These are phyloP conservation scores for Phalloptychus januarius DNA, from an alignment of 2,797 vertebrate species.

Conservation along the genomic window DNA sequence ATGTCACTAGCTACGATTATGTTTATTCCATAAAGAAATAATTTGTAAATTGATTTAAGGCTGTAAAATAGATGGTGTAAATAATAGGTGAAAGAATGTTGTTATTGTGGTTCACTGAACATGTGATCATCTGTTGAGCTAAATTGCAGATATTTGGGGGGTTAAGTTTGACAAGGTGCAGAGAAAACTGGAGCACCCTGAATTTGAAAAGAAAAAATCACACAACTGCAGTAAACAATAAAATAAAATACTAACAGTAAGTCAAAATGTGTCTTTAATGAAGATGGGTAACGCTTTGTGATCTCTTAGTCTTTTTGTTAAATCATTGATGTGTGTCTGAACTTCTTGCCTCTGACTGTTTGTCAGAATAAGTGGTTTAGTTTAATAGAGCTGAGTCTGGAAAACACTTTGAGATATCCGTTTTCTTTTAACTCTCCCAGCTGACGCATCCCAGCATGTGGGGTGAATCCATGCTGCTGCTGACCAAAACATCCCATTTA, in stretches of 20 bases:
- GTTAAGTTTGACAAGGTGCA: background rate
- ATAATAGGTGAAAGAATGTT: background rate
- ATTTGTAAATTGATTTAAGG: background rate
- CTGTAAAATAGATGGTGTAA: background rate
- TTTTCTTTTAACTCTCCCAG: slow-evolving; percentile 33
- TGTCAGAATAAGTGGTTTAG: slow-evolving; percentile 30
- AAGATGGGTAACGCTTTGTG: slow-evolving; percentile 9
- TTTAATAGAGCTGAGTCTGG: slow-evolving; percentile 25
- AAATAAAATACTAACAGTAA: slow-evolving; percentile 7
- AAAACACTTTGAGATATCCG: slow-evolving; percentile 28
- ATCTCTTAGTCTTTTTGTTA: slow-evolving; percentile 27
- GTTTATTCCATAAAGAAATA: slow-evolving; percentile 6
- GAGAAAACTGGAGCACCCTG: background rate
- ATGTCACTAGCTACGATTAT: slow-evolving; percentile 14
- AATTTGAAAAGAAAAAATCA: background rate
- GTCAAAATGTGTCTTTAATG: slow-evolving; percentile 4
- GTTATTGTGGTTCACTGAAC: background rate
- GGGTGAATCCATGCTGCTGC: slow-evolving; percentile 32
- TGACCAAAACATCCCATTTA: slow-evolving; percentile 28
- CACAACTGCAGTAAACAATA: background rate
- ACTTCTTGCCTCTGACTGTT: slow-evolving; percentile 14
- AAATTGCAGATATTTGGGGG: background rate
- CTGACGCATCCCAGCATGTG: slow-evolving; percentile 44
- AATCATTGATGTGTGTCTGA: slow-evolving; percentile 23
- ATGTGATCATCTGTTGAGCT: background rate